phyloP scores from a whole-genome alignment of 2,888 invertebrate genomes.

The Coleophora deauratella region DNA sequence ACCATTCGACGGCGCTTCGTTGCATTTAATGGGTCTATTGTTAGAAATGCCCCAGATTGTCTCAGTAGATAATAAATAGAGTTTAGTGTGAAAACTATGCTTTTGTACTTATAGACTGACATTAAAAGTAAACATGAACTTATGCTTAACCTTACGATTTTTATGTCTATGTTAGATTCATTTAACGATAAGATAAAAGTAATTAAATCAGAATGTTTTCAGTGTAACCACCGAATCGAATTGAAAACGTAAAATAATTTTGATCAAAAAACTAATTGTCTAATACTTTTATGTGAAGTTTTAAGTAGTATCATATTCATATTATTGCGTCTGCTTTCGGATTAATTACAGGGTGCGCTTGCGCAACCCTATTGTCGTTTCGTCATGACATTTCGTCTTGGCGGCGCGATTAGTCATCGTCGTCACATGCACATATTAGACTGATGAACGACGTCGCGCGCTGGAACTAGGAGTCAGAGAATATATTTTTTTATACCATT shows the following conservation, averaged over 20 bases:
- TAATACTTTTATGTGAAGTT: too few species aligned
- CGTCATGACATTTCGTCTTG: conserved; percentile 22
- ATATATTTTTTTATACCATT: conserved; percentile 26
- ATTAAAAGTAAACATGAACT: too few species aligned
- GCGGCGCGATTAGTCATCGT: conserved; percentile 25
- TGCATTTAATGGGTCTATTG: conserved; percentile 58
- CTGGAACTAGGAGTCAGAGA: conserved; percentile 20
- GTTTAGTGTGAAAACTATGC: conserved; percentile 44
- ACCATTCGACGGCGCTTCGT: conserved; percentile 30
- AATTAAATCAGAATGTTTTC: too few species aligned
- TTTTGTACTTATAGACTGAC: too few species aligned
- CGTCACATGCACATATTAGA: conserved; percentile 31
- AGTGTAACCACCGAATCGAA: too few species aligned
- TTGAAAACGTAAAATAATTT: too few species aligned
- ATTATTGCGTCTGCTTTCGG: conserved; percentile 2
- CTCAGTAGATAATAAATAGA: conserved; percentile 36
- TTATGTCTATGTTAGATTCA: too few species aligned
- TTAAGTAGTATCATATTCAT: too few species aligned
- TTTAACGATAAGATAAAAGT: too few species aligned
- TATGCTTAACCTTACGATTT: too few species aligned
- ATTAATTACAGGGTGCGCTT: conserved; percentile 9
- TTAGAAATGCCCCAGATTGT: conserved; percentile 47
- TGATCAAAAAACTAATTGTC: too few species aligned
- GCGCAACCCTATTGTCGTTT: conserved; percentile 21
- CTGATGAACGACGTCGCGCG: conserved; percentile 26